Conservation (phyloP, 2,888 invertebrate genomes). For the Dryobotodes eremita region DNA sequence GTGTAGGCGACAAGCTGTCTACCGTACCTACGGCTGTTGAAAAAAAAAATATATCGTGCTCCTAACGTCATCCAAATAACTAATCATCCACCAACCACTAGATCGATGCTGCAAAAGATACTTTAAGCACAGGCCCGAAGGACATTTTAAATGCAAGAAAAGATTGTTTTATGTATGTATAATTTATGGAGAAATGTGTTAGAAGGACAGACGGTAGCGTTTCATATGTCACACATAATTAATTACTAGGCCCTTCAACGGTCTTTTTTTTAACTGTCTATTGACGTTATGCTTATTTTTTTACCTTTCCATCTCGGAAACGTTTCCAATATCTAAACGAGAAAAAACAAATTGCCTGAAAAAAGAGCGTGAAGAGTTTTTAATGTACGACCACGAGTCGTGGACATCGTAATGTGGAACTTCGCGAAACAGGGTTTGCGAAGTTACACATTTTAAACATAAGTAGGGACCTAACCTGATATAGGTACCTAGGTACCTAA, state of each 20-base stretch:
- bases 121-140: conserved; percentile 58
- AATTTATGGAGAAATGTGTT: conserved; percentile 80
- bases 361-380: conserved; percentile 1
- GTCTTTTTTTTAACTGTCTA: conserved; percentile 56
- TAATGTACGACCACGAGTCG: background rate
- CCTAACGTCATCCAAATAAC: conserved; percentile 70
- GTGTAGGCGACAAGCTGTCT: conserved; percentile 84
- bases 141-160: conserved; percentile 44
- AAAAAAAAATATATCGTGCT: conserved; percentile 69
- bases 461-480: background rate
- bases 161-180: conserved; percentile 64
- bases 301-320: conserved; percentile 12
- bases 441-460: background rate
- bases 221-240: conserved; percentile 83
- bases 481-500: background rate
- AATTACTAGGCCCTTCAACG: conserved; percentile 77
- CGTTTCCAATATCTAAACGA: background rate
- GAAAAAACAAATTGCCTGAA: conserved; percentile 1
- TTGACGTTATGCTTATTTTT: conserved; percentile 33
- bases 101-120: conserved; percentile 36
- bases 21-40: conserved; percentile 60
- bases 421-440: no score
- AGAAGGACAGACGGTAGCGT: conserved; percentile 80
- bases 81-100: conserved; percentile 28
- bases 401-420: no score